Conservation (phyloP, 2,888 invertebrate species). For the Erebia epiphron region DNA sequence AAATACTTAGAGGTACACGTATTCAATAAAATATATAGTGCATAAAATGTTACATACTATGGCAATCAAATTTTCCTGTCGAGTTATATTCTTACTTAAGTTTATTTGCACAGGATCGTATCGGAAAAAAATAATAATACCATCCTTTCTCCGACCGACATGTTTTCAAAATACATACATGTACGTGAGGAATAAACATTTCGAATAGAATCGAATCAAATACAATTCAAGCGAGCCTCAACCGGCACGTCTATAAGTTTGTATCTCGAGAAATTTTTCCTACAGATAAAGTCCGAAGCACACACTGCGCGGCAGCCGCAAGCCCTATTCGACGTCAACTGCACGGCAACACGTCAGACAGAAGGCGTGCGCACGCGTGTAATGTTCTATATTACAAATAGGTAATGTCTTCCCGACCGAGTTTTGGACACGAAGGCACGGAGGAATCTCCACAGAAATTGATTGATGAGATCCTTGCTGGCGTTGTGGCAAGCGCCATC, state of each 20-base stretch:
- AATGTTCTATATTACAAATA: neutral
- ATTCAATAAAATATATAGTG: neutral
- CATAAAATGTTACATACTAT: neutral
- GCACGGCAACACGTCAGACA: neutral
- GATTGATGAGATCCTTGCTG: no score
- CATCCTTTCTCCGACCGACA: slow-evolving; percentile 10
- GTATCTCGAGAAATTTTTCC: slow-evolving; percentile 21
- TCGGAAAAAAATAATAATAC: slow-evolving; percentile 21
- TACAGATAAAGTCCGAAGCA: slow-evolving; percentile 8
- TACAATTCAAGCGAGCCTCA: slow-evolving; percentile 26
- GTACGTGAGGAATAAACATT: slow-evolving; percentile 25
- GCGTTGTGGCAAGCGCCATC: no score
- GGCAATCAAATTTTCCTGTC: neutral
- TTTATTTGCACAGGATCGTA: slow-evolving; percentile 17
- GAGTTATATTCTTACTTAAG: neutral
- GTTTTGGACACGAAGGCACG: no score
- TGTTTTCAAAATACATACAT: slow-evolving; percentile 25
- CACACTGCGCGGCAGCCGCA: neutral
- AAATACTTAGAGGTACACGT: neutral
- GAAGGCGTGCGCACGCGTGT: neutral
- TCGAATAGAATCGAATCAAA: slow-evolving; percentile 21
- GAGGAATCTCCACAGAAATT: no score
- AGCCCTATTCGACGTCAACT: neutral
- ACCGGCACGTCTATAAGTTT: slow-evolving; percentile 14
- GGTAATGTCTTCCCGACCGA: no score